A percentile compares a stretch with the other conserved stretches of the same genome.
phyloP scores from a whole-genome alignment of 2,797 vertebrate species.

The Liasis olivaceus region DNA sequence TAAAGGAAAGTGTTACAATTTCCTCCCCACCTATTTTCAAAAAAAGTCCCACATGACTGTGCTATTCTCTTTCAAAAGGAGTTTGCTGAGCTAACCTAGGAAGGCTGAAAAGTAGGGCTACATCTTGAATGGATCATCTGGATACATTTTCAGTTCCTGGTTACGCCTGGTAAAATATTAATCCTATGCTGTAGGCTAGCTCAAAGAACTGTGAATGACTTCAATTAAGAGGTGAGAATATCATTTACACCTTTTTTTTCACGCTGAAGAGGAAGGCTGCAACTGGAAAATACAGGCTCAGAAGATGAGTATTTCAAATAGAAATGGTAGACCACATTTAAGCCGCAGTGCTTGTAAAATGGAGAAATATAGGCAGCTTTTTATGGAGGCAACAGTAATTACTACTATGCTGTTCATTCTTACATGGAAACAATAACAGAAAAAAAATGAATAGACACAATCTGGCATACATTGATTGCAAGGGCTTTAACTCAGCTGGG shows the following conservation, averaged over 20 bases:
- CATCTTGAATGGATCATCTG: constrained; percentile 7
- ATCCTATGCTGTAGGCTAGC: constrained; percentile 50
- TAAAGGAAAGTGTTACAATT: background rate
- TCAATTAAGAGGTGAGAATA: constrained; percentile 65
- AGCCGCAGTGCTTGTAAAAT: constrained; percentile 32
- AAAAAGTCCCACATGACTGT: background rate
- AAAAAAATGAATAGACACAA: constrained; percentile 41
- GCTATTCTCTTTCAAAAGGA: background rate
- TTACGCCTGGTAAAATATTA: constrained; percentile 42
- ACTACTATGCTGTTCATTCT: constrained; percentile 58
- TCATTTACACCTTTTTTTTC: constrained; percentile 66
- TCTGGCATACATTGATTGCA: background rate
- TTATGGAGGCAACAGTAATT: constrained; percentile 61
- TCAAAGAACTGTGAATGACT: constrained; percentile 66
- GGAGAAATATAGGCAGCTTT: constrained; percentile 34
- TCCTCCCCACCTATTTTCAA: constrained; percentile 2
- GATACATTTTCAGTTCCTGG: constrained; percentile 28
- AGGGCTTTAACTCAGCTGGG: background rate
- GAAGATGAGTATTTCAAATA: constrained; percentile 52
- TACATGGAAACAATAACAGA: constrained; percentile 62
- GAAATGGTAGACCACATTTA: constrained; percentile 58
- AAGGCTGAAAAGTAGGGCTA: background rate
- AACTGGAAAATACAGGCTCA: constrained; percentile 47
- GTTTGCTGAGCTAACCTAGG: background rate
- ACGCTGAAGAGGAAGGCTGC: constrained; percentile 57